Percentiles rank a stretch among this genome's conserved stretches.
Evolutionary conservation across 2,888 invertebrate species (phyloP).

Genomic region (Sarcophaga carnaria): DNA sequence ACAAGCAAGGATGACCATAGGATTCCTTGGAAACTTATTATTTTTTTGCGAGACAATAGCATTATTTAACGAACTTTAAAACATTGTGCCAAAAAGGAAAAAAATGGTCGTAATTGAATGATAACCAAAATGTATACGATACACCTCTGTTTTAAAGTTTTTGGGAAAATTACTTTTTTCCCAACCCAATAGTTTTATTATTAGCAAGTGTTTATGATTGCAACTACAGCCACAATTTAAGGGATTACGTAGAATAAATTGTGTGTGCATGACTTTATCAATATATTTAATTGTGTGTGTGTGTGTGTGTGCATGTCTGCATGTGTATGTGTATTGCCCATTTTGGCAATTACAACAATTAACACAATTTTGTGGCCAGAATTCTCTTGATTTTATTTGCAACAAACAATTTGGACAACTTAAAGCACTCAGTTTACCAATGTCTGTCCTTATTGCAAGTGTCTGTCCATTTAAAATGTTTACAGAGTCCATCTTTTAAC

Average conservation of each 20-base stretch:
- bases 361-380: conserved; percentile 48
- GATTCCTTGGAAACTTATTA: too few species aligned
- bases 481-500: not conserved
- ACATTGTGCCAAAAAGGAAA: too few species aligned
- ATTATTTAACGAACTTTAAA: too few species aligned
- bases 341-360: conserved; percentile 53
- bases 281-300: conserved; percentile 1
- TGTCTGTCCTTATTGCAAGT: not conserved
- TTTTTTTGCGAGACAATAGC: too few species aligned
- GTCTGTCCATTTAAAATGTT: not conserved
- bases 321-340: conserved; percentile 1
- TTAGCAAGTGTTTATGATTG: conserved; percentile 2
- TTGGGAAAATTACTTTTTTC: not conserved
- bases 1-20: too few species aligned
- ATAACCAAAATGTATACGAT: too few species aligned
- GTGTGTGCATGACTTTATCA: not conserved
- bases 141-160: not conserved
- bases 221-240: not conserved
- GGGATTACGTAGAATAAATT: not conserved
- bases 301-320: not conserved
- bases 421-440: not conserved
- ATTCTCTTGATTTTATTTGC: conserved; percentile 18
- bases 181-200: not conserved
- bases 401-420: conserved; percentile 21
- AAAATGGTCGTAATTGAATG: too few species aligned